Evolutionary conservation across 2,888 invertebrate species (phyloP), one percentile per base, ranked within the genome.

Genomic region (Scelioninae gen. 2): DNA sequence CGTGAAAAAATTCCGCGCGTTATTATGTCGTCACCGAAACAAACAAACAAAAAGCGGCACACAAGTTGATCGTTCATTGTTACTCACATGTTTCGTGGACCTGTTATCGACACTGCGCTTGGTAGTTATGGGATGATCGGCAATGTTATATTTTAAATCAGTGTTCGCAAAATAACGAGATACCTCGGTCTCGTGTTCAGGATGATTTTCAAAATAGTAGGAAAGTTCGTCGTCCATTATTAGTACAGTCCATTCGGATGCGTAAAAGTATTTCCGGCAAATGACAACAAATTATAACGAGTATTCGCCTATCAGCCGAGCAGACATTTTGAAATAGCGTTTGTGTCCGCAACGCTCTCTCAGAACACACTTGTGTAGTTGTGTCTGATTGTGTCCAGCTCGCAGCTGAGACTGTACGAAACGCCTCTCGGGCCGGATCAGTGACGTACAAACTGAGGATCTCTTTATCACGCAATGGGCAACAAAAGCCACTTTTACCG

Each of bases 151-250:
- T 19, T 33, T 50, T 9, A 35, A 19, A 6, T 2, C 7, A 2
- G 1, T 7, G 4, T 33, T 35, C 6, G 18, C 13, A 1, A 6
- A 19, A 35, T 11, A 5, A 19, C n/a, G n/a, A n/a, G n/a, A n/a
- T n/a, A n/a, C n/a, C n/a, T 45, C 45, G 45, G 45, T 25, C 10
- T 52, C 19, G n/a, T 33, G 52, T 52, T 35, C 6, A n/a, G 52
- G 52, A 13, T 52, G 52, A 37, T 52, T 33, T 10, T 52, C 52
- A 19, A 52, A 52, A 35, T 52, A 52, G 19, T 35, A 35, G 1
- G 52, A 35, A 6, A 53, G 53, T 39, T 53, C 53, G 53, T 55
- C 55, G 25, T 55, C 55, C 55, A 55, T 55, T 11, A 31, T 48
- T 31, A 6, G 10, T 2, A 3, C 1, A 16, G 2, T 10, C 4